phyloP scores from a whole-genome alignment of 1,140 invertebrate genomes.

The Xylocopa sonorina region DNA sequence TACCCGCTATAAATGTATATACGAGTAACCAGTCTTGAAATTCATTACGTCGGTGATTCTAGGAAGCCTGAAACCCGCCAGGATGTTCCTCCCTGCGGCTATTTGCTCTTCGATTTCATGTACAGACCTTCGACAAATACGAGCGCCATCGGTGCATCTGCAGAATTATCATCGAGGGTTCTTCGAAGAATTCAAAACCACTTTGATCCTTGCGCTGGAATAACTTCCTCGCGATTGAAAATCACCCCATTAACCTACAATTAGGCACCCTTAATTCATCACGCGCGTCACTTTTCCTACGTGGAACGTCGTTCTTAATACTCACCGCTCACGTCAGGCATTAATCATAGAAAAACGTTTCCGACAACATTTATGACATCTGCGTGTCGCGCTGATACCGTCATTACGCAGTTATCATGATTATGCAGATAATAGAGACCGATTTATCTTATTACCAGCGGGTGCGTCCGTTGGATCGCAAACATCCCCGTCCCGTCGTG shows the following conservation, averaged over 20 bases:
- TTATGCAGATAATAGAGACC: constrained; percentile 43
- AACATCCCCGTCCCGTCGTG: constrained; percentile 13
- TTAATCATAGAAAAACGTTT: constrained; percentile 21
- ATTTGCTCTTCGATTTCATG: neutral
- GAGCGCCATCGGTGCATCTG: neutral
- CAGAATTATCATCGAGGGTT: neutral
- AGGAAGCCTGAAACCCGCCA: neutral
- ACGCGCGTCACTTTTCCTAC: neutral
- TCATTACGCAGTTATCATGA: constrained; percentile 61
- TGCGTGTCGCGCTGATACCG: neutral
- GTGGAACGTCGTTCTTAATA: neutral
- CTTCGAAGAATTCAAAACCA: neutral
- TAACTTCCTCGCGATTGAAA: neutral
- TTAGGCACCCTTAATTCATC: neutral
- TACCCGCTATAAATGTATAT: too few relatives aligned
- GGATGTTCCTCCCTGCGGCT: neutral
- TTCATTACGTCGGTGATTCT: neutral
- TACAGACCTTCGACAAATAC: neutral
- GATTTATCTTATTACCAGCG: constrained; percentile 55
- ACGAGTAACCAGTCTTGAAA: neutral
- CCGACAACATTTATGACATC: constrained; percentile 1
- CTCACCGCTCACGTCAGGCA: neutral
- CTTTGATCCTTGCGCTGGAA: too few relatives aligned
- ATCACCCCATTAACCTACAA: neutral
- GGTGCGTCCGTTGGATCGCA: constrained; percentile 11